Percentiles rank a stretch among this genome's conserved stretches.
phyloP scores from a whole-genome alignment of 2,888 invertebrate genomes.

The Marronus borbonicus region DNA sequence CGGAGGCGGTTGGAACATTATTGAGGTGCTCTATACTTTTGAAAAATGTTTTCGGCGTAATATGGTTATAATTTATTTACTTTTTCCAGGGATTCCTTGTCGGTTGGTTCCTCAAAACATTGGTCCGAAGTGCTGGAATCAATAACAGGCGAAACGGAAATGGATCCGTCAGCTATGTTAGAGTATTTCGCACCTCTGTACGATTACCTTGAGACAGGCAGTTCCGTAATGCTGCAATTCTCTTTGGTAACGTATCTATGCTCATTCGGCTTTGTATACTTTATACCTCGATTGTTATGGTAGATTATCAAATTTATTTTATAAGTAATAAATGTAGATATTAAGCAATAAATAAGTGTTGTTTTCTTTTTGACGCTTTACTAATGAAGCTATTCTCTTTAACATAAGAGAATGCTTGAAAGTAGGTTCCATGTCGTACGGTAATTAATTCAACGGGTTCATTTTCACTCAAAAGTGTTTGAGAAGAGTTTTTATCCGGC shows the following conservation, averaged over 20 bases:
- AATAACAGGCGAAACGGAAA: constrained; percentile 73
- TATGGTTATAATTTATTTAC: background rate
- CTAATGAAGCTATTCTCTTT: no score
- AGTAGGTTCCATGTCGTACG: no score
- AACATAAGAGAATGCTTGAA: no score
- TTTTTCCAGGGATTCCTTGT: constrained; percentile 70
- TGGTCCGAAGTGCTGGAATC: constrained; percentile 75
- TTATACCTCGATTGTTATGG: constrained; percentile 25
- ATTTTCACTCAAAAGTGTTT: no score
- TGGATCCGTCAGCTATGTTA: constrained; percentile 73
- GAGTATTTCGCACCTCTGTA: constrained; percentile 75
- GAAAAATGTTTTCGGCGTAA: background rate
- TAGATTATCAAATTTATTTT: background rate
- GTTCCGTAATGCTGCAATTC: background rate
- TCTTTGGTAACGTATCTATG: constrained; percentile 13
- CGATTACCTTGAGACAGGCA: constrained; percentile 68
- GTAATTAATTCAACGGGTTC: no score
- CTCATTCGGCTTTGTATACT: constrained; percentile 19
- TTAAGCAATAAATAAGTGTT: no score
- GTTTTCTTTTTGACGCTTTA: no score
- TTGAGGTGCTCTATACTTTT: constrained; percentile 69
- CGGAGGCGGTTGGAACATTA: constrained; percentile 77
- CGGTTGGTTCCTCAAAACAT: constrained; percentile 70
- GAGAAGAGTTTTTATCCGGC: no score
- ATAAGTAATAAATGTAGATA: no score